A percentile compares a stretch with the other conserved stretches of the same genome.
Conservation (phyloP, 2,797 vertebrate genomes). For the Enteromius paludinosus region DNA sequence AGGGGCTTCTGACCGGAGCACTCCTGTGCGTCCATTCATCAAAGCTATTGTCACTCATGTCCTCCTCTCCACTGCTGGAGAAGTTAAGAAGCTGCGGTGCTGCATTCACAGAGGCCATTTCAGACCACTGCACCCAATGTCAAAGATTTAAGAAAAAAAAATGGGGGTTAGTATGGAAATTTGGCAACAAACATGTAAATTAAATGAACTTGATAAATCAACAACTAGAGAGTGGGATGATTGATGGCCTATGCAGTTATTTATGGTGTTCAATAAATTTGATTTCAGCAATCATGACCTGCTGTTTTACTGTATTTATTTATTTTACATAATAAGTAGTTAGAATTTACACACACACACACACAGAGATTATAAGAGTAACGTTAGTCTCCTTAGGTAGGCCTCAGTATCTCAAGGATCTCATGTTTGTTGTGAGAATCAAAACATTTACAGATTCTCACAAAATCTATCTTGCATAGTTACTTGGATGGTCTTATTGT, state of each 20-base stretch:
- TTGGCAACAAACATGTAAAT: not conserved
- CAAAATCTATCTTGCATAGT: not conserved
- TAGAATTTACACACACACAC: not conserved
- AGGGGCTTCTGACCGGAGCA: constrained; percentile 55
- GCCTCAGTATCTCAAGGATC: not conserved
- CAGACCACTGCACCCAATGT: constrained; percentile 6
- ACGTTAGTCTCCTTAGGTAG: not conserved
- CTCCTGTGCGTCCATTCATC: constrained; percentile 67
- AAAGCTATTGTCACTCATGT: constrained; percentile 71
- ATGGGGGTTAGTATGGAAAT: not conserved
- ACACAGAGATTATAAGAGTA: not conserved
- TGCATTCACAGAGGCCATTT: constrained; percentile 69
- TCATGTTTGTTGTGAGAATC: not conserved
- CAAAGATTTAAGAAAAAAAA: not conserved
- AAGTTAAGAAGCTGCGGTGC: constrained; percentile 84
- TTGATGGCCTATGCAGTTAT: not conserved
- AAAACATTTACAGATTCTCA: not conserved
- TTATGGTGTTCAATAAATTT: not conserved
- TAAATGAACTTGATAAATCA: not conserved
- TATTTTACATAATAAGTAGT: not conserved
- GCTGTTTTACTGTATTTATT: not conserved
- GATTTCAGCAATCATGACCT: no score
- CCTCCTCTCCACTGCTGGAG: constrained; percentile 79
- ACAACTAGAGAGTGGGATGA: not conserved
- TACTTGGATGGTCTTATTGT: not conserved